Evolutionary conservation across 2,797 vertebrate genomes (phyloP).

Genomic region (Lophotriccus pileatus): DNA sequence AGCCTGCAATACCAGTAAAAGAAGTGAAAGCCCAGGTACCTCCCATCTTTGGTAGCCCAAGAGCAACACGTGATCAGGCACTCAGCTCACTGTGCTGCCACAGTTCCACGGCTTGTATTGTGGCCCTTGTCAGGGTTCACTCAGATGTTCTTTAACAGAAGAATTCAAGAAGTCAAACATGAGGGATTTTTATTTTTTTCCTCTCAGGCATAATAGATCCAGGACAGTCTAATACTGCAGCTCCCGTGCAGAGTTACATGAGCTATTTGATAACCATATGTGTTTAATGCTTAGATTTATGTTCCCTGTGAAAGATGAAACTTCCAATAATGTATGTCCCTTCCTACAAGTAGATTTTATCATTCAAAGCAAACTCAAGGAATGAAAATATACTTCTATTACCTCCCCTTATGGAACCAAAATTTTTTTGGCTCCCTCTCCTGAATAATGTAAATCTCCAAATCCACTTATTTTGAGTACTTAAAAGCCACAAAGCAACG

Average conservation of each 20-base stretch:
- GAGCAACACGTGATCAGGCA: fast-evolving
- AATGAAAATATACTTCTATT: neutral
- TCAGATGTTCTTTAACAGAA: neutral
- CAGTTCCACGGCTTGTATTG: neutral
- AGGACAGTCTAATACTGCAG: neutral
- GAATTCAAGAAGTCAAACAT: neutral
- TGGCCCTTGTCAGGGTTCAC: neutral
- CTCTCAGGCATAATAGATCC: neutral
- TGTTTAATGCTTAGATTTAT: neutral
- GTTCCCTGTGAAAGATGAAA: neutral
- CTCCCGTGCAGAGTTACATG: neutral
- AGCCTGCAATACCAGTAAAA: neutral
- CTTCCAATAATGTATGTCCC: neutral
- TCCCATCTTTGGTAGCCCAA: neutral
- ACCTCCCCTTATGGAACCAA: neutral
- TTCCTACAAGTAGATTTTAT: neutral
- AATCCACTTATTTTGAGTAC: neutral
- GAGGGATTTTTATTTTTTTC: neutral
- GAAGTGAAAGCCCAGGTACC: fast-evolving
- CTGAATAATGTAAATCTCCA: neutral
- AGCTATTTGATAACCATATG: neutral
- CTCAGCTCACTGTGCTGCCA: neutral
- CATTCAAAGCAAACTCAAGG: neutral
- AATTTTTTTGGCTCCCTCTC: neutral
- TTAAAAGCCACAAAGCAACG: neutral